Conservation (phyloP, 2,797 vertebrate genomes). For the Limosa lapponica region DNA sequence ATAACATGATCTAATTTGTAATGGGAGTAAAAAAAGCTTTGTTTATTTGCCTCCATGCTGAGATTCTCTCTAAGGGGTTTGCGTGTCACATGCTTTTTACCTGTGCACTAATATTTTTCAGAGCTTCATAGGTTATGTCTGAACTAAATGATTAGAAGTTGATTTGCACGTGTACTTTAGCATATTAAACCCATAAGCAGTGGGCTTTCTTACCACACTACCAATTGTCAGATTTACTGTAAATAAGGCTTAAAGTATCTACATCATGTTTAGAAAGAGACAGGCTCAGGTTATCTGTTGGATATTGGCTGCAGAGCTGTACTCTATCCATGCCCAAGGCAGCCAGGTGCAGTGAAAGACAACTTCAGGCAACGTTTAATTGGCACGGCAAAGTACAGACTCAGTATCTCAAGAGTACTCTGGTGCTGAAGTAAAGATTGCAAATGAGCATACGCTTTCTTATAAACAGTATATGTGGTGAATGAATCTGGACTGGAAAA, state of each 20-base stretch:
- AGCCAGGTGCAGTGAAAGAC: background rate
- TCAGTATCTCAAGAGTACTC: background rate
- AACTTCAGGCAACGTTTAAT: background rate
- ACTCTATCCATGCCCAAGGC: background rate
- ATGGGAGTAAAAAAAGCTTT: background rate
- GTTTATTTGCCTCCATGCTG: background rate
- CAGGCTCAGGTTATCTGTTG: background rate
- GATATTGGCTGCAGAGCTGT: background rate
- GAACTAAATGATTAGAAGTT: background rate
- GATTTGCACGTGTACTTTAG: background rate
- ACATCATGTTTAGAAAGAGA: background rate
- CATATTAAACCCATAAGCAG: accelerated
- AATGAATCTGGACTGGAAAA: background rate
- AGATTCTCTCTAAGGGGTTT: background rate
- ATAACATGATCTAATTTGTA: background rate
- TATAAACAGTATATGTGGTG: background rate
- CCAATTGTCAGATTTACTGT: background rate
- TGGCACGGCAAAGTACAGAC: background rate
- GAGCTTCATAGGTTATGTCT: background rate
- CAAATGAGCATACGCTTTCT: background rate
- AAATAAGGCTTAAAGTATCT: background rate
- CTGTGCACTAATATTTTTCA: background rate
- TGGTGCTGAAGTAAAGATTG: background rate
- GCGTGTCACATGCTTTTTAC: background rate
- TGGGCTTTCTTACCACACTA: background rate